Percentiles rank a stretch among this genome's conserved stretches.
Evolutionary conservation across 2,797 vertebrate species (phyloP).

Genomic region (Holocentrus rufus): DNA sequence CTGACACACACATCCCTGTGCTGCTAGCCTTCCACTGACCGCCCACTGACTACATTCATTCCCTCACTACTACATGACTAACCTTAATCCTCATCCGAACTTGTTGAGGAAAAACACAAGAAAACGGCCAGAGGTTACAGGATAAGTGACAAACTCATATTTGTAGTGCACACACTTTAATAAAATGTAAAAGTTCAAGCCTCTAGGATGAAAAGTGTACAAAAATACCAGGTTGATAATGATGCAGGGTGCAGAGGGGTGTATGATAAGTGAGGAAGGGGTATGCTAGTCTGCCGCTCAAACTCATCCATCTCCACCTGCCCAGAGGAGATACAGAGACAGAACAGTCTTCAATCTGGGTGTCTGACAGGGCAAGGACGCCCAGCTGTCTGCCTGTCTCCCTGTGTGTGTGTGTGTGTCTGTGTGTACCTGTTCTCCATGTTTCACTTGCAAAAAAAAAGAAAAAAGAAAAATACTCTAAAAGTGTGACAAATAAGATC

Average conservation of each 20-base stretch:
- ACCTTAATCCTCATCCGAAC: too few relatives aligned
- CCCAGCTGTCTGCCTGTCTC: constrained; percentile 40
- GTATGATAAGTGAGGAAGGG: not conserved
- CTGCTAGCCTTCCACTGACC: not conserved
- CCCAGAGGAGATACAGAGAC: constrained; percentile 36
- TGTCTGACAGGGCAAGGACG: constrained; percentile 46
- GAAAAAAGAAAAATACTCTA: too few relatives aligned
- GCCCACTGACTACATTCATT: not conserved
- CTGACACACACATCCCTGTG: not conserved
- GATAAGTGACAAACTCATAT: too few relatives aligned
- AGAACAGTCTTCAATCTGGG: constrained; percentile 53
- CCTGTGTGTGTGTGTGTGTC: constrained; percentile 18
- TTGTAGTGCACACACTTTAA: too few relatives aligned
- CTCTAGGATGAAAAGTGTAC: too few relatives aligned
- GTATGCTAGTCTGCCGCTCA: constrained; percentile 22
- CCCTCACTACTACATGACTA: too few relatives aligned
- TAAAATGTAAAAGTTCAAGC: too few relatives aligned
- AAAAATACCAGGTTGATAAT: constrained; percentile 23
- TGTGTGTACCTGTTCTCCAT: constrained; percentile 5
- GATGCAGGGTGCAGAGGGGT: constrained; percentile 11
- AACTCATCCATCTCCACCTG: constrained; percentile 53
- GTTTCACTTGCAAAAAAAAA: not conserved
- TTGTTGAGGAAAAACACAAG: too few relatives aligned
- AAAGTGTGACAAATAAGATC: too few relatives aligned
- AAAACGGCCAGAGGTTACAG: too few relatives aligned